Base-by-base conservation (phyloP, 2,888 invertebrate genomes). In the Papilio gigon region DNA sequence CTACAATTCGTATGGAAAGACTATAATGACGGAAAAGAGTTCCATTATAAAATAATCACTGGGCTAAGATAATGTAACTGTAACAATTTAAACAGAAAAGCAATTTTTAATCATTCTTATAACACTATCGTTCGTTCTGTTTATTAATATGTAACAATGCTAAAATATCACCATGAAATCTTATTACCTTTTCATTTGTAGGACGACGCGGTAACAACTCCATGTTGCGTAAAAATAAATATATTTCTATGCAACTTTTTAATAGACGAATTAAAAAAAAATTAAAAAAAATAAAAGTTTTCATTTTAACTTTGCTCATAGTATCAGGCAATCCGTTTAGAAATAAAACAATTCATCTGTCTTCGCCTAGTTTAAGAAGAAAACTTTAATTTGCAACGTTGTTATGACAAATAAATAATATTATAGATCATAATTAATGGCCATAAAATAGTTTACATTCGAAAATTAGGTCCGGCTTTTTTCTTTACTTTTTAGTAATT, bases 101-200 rank as follows among this genome's bases (percentile, higher is more conserved):
- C 27, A 56, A 56, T 30, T 56, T 30, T 9, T 30, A 30, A 17
- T 11, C 30, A 17, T 56, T 56, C n/a, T 27, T 42, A 61, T 14
- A 60, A 35, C 40, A 42, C 11, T 20, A 33, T 17, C 33, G 37
- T 25, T 40, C 25, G 20, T 40, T 65, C 11, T 56, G 40, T 65
- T 65, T 65, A 65, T 40, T n/a, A 25, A n/a, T n/a, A 25, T 27
- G 50, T 53, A n/a, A 30, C 30, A 58, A 42, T 58, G 14, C 30
- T 40, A 20, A 56, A 17, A 30, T 65, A 50, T n/a, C 50, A 50
- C 42, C 40, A 14, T 65, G 53, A 40, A 65, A 56, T 20, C 56
- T 40, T 56, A 56, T 20, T 42, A 30, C 22, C 56, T 56, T 65
- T 65, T 20, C 56, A 56, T 65, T 30, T 65, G 20, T 56, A 35